A percentile compares a stretch with the other conserved stretches of the same genome.
phyloP scores from a whole-genome alignment of 1,140 invertebrate genomes.

The Formica exsecta region DNA sequence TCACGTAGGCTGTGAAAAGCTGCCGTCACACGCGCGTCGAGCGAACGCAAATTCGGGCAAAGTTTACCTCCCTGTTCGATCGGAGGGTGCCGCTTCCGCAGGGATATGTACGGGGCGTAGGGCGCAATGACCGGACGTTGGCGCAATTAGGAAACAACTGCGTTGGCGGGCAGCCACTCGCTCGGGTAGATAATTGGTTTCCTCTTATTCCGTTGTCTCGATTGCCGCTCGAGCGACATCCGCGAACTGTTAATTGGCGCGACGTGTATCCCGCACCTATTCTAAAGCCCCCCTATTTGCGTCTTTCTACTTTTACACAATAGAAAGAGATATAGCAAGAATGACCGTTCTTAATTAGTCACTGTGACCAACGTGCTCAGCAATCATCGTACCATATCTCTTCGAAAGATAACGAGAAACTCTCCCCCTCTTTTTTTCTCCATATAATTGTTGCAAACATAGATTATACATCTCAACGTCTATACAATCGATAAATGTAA shows the following conservation, averaged over 20 bases:
- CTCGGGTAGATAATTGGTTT: conserved; percentile 75
- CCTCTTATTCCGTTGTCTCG: conserved; percentile 74
- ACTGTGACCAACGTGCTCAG: not conserved
- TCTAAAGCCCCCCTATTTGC: conserved; percentile 13
- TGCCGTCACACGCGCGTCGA: conserved; percentile 29
- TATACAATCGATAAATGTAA: not conserved
- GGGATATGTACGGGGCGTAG: conserved; percentile 25
- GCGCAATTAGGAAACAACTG: conserved; percentile 79
- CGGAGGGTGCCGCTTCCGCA: conserved; percentile 54
- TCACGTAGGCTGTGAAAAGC: conserved; percentile 59
- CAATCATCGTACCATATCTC: not conserved
- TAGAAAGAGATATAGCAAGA: not conserved
- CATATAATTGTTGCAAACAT: not conserved
- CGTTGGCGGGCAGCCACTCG: conserved; percentile 73
- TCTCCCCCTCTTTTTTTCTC: not conserved
- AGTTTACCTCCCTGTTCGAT: conserved; percentile 59
- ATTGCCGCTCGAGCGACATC: conserved; percentile 66
- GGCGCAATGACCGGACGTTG: conserved; percentile 69
- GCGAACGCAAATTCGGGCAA: conserved; percentile 61
- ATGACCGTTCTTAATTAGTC: not conserved
- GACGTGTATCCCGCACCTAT: conserved; percentile 68
- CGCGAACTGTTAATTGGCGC: conserved; percentile 74
- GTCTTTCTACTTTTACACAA: conserved; percentile 4
- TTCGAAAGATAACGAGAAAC: not conserved
- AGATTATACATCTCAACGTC: not conserved